These are phyloP conservation scores for Hemibagrus wyckioides DNA, from an alignment of 2,113 vertebrate species.

Conservation along the genomic window DNA sequence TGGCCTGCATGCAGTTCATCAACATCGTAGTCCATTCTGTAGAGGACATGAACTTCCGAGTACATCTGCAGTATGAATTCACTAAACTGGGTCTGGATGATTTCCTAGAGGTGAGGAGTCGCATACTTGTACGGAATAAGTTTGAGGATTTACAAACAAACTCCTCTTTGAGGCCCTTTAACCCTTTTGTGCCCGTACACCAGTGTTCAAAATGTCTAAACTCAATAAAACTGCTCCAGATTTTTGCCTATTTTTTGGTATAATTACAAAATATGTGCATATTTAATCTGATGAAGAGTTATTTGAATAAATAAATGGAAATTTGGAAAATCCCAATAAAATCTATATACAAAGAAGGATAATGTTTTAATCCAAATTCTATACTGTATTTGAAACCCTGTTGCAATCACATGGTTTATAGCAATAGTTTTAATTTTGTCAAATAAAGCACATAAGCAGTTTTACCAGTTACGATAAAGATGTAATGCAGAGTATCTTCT, in stretches of 20 bases:
- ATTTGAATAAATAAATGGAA: neutral
- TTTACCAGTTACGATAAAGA: neutral
- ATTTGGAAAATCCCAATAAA: neutral
- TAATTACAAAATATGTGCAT: neutral
- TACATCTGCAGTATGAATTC: conserved; percentile 95
- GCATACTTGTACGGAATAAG: no score
- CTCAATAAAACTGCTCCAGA: neutral
- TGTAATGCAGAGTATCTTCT: neutral
- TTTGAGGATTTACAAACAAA: neutral
- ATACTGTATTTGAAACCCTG: neutral
- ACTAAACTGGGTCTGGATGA: conserved; percentile 95
- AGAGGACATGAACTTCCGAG: conserved; percentile 98
- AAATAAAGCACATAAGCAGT: neutral
- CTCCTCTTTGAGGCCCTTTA: neutral
- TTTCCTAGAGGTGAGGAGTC: conserved; percentile 83
- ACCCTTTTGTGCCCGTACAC: no score
- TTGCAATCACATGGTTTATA: neutral
- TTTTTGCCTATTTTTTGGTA: neutral
- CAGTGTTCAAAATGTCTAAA: neutral
- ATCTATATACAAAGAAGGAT: neutral
- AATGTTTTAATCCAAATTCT: neutral
- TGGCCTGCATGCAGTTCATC: conserved; percentile 99
- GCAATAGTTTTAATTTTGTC: neutral
- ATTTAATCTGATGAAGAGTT: neutral
- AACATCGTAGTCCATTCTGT: conserved; percentile 98